phyloP scores from a whole-genome alignment of 37 sponge, comb jelly and placozoan genomes.

The Corticium candelabrum region DNA sequence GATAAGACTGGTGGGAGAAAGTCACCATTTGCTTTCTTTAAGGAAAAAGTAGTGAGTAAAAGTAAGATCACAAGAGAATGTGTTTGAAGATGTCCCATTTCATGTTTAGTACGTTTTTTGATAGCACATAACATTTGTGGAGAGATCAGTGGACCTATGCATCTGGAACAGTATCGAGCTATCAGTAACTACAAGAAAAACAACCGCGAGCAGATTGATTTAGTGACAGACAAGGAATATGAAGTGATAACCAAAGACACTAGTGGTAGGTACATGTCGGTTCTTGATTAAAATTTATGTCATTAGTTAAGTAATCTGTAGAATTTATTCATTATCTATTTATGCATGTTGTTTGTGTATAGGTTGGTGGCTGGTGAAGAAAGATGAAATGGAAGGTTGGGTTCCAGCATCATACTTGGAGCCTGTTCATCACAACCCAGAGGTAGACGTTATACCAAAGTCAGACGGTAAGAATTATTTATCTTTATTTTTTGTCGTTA shows the following conservation, averaged over 20 bases:
- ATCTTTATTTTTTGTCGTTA: background rate
- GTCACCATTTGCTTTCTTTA: too few species aligned
- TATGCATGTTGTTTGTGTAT: background rate
- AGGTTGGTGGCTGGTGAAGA: constrained; percentile 87
- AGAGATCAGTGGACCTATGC: background rate
- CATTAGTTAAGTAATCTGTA: too few species aligned
- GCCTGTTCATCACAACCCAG: background rate
- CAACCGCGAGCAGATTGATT: background rate
- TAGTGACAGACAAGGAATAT: background rate
- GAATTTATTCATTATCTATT: too few species aligned
- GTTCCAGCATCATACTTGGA: constrained; percentile 69
- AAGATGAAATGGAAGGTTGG: constrained; percentile 63
- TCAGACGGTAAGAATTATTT: background rate
- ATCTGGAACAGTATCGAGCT: background rate
- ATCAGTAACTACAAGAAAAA: background rate
- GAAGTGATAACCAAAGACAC: background rate
- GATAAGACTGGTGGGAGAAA: too few species aligned
- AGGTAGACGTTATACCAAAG: background rate
- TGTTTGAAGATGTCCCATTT: too few species aligned
- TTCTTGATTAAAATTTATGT: background rate
- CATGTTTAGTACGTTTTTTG: too few species aligned
- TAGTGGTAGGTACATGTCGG: background rate
- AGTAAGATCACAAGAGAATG: too few species aligned
- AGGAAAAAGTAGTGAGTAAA: too few species aligned
- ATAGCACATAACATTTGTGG: too few species aligned